These are phyloP conservation scores for Oceanites oceanicus DNA, from an alignment of 2,113 vertebrate species.

Conservation along the genomic window DNA sequence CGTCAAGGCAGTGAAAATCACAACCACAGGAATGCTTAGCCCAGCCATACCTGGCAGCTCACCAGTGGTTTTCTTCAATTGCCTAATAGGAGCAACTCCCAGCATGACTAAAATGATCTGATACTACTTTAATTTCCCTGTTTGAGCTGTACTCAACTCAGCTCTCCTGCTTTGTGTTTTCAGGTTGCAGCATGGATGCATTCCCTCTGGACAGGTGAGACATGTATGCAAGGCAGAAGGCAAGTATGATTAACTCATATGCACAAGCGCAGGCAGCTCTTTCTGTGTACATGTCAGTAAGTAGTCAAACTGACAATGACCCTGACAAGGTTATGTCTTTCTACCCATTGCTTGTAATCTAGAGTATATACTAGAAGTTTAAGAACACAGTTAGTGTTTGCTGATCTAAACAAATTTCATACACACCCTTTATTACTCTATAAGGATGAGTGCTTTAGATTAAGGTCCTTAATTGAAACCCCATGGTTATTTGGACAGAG, in stretches of 20 bases:
- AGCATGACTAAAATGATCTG: background rate
- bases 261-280: background rate
- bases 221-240: background rate
- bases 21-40: background rate
- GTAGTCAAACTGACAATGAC: background rate
- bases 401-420: background rate
- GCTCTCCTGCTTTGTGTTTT: background rate
- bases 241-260: background rate
- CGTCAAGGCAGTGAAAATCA: background rate
- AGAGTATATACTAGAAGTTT: background rate
- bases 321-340: background rate
- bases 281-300: background rate
- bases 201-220: background rate
- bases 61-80: background rate
- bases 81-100: background rate
- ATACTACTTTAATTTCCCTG: background rate
- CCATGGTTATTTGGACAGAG: background rate
- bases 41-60: background rate
- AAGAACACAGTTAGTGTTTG: background rate
- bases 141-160: background rate
- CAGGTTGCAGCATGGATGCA: background rate
- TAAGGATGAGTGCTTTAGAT: background rate
- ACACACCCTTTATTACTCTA: background rate
- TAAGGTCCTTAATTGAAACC: background rate
- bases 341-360: background rate